Evolutionary conservation across 2,888 invertebrate species (phyloP), one percentile per base, ranked within the genome.

Genomic region (Tillus elongatus): DNA sequence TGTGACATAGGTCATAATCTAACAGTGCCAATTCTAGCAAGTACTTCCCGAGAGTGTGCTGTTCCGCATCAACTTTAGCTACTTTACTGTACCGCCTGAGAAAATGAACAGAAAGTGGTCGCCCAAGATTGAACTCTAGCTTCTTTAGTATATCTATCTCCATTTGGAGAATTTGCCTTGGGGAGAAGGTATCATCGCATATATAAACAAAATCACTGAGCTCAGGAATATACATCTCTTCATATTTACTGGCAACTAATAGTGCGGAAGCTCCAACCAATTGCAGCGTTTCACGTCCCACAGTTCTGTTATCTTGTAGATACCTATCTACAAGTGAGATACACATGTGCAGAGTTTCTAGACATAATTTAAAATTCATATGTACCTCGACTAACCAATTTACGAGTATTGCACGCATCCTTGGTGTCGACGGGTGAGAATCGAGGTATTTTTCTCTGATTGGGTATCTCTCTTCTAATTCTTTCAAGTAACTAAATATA

Each of bases 371-470:
- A 64, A 93, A 96, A 57, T 89, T 84, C 33, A 74, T 68, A 51
- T 92, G 91, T 4, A 96, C 91, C 56, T 92, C 91, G 10, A 90
- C 83, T 35, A 97, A 70, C 96, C 96, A 97, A 62, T 96, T 91
- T 41, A 96, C 73, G 10, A 97, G 72, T 32, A 92, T 83, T 9
- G 82, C 71, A 43, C 96, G 75, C 93, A 96, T 96, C 53, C 79
- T 81, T 1, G 83, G 74, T 8, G 83, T 85, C 8, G 93, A 72
- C 67, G 73, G 65, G 41, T 84, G 82, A 19, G 75, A 77, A 30
- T 69, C 71, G 48, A 92, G 68, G 61, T 81, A 83, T 53, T 79
- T 72, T 11, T 66, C 59, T 26, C 67, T 63, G 39, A 93, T 73
- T 2, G 75, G 70, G 61, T 76, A 81, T 47, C 75, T 70, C 11